These are phyloP conservation scores for Solea senegalensis DNA, from an alignment of 2,113 vertebrate species.

Conservation along the genomic window DNA sequence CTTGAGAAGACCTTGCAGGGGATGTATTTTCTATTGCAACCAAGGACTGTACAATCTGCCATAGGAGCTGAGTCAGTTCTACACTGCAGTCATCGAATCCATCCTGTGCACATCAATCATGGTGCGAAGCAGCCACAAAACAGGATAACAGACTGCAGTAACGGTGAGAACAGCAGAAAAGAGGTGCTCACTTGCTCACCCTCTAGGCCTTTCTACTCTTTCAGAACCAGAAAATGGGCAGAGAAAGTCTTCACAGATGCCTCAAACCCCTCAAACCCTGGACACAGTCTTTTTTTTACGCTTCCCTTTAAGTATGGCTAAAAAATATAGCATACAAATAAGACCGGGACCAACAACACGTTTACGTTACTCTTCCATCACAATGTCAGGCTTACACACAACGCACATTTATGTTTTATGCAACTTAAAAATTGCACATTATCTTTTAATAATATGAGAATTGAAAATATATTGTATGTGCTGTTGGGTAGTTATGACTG, in stretches of 20 bases:
- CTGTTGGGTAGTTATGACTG: too few relatives aligned
- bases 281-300: not conserved
- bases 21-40: not conserved
- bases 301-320: not conserved
- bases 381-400: not conserved
- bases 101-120: slow-evolving; percentile 9
- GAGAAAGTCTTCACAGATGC: too few relatives aligned
- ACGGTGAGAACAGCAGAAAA: not conserved
- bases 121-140: not conserved
- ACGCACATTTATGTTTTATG: not conserved
- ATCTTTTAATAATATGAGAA: not conserved
- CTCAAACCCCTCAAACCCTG: not conserved
- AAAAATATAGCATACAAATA: too few relatives aligned
- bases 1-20: not conserved
- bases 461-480: too few relatives aligned
- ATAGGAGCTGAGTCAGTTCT: slow-evolving; percentile 1
- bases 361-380: not conserved
- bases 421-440: not conserved
- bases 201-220: not conserved
- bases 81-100: not conserved
- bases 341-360: too few relatives aligned
- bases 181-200: not conserved
- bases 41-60: not conserved
- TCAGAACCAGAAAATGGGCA: slow-evolving; percentile 1
- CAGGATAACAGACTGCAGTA: not conserved